Base-by-base conservation (phyloP, 2,888 invertebrate species). In the Andrena trimmerana region DNA sequence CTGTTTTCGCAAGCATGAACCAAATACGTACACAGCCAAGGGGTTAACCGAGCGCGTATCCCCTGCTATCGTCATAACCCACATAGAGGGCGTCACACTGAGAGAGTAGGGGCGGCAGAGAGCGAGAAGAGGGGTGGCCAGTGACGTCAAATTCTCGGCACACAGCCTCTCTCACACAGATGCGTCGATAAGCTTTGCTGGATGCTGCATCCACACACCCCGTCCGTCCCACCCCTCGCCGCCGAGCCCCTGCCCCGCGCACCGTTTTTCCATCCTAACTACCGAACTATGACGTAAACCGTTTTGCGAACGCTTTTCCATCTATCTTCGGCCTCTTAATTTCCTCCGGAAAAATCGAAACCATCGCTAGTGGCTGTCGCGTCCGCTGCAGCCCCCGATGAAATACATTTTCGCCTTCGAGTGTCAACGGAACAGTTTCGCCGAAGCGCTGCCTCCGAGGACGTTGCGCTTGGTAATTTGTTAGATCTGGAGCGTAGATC, bases 41-140 rank as follows among this genome's bases (percentile, higher is more conserved):
- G 90, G 91, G 90, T 90, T 92, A 92, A 92, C 86, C 90, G 86
- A 85, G 78, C 85, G 75, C 86, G 83, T 87, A 86, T 85, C 82
- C 81, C 85, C 87, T 76, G 89, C 89, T 89, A 91, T 92, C 92
- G 92, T 92, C 92, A 92, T 92, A 92, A 92, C 92, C 92, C 92
- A 92, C 90, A 92, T 92, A 91, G 90, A 92, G 92, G 92, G 90
- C 92, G 89, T 92, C 92, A 92, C 92, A 92, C 92, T 90, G 91
- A 73, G 71, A 33, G 63, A 20, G 60, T n/a, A 62, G 20, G 79
- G 59, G 42, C 13, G 24, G 75, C 48, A 24, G 78, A 20, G 63
- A 8, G 54, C 27, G 24, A 66, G 74, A 69, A 63, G 65, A 73
- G 83, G 85, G 78, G 71, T 68, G 81, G 87, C 90, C 87, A 87